Conservation (phyloP, 2,113 vertebrate genomes). For the Chelonoidis abingdonii region DNA sequence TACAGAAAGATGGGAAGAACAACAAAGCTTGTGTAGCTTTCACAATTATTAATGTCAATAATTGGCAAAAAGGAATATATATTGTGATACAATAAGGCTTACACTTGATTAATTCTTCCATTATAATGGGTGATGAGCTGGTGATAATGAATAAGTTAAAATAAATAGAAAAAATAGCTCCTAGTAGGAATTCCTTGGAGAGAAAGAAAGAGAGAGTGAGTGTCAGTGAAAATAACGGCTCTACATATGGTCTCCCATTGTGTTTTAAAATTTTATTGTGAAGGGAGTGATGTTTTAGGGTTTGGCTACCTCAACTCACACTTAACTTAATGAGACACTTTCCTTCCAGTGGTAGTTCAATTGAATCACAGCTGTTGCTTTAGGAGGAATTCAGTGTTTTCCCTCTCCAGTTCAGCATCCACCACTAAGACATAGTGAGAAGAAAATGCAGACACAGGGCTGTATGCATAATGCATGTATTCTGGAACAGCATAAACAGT, state of each 20-base stretch:
- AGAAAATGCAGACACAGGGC: background rate
- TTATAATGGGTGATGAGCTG: background rate
- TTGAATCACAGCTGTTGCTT: background rate
- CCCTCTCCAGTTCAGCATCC: background rate
- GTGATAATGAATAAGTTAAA: background rate
- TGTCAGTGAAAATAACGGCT: background rate
- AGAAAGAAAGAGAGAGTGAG: background rate
- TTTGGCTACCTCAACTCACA: background rate
- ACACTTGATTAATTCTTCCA: background rate
- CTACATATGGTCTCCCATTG: background rate
- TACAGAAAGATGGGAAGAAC: background rate
- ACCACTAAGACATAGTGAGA: background rate
- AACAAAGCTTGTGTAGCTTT: background rate
- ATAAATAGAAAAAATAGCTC: background rate
- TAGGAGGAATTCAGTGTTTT: background rate
- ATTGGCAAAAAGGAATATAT: background rate
- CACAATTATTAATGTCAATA: background rate
- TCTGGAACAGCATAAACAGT: background rate
- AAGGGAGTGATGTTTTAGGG: background rate
- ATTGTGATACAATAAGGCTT: background rate
- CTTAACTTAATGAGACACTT: fast-evolving
- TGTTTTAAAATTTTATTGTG: background rate
- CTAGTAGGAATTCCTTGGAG: background rate
- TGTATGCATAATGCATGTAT: background rate
- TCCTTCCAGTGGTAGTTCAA: background rate